Conservation (phyloP, 2,113 vertebrate genomes). For the Bagarius yarrelli region DNA sequence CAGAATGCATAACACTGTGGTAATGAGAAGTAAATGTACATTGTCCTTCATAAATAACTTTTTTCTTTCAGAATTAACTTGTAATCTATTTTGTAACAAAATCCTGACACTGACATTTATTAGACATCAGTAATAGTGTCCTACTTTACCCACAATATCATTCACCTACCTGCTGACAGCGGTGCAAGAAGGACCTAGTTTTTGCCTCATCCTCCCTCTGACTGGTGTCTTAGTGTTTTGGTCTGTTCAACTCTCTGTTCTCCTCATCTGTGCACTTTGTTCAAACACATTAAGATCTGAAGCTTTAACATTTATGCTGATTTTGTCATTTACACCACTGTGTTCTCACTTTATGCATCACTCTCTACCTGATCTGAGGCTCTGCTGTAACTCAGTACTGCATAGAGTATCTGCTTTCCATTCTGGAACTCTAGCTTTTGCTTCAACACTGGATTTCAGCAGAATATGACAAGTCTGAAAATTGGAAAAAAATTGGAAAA, state of each 20-base stretch:
- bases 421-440: background rate
- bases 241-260: background rate
- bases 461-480: background rate
- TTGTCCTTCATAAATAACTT: background rate
- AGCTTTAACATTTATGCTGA: background rate
- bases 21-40: background rate
- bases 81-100: background rate
- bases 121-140: background rate
- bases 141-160: background rate
- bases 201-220: background rate
- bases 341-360: background rate
- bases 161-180: too few relatives aligned
- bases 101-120: background rate
- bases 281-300: background rate
- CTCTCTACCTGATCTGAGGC: background rate
- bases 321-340: background rate
- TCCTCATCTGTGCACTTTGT: background rate
- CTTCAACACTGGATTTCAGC: background rate
- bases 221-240: background rate
- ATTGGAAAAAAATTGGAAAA: too few relatives aligned
- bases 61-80: background rate
- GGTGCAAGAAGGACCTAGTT: background rate
- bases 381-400: background rate
- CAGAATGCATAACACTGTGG: background rate
- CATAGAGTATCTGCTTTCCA: background rate